phyloP scores from a whole-genome alignment of 2,113 vertebrate genomes.

The Anoplopoma fimbria region DNA sequence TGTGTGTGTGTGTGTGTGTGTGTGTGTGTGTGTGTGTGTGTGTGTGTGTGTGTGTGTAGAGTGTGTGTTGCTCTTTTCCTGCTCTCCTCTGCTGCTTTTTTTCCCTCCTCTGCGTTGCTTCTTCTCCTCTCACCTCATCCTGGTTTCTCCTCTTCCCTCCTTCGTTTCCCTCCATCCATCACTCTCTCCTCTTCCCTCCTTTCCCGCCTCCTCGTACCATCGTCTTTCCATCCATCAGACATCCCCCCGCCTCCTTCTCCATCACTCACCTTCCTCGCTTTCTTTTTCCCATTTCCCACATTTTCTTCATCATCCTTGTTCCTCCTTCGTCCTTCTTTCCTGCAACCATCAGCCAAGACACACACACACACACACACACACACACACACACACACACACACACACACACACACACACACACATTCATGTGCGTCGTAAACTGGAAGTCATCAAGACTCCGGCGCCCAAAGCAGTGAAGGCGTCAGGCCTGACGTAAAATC shows the following conservation, averaged over 20 bases:
- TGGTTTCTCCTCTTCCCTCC: neutral
- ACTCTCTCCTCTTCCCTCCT: neutral
- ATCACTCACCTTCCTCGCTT: constrained; percentile 9
- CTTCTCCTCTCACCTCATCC: constrained; percentile 9
- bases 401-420: neutral
- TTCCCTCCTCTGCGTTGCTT: neutral
- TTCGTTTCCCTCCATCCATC: constrained; percentile 7
- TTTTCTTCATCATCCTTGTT: neutral
- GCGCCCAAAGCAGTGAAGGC: constrained; percentile 18
- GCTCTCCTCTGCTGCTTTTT: neutral
- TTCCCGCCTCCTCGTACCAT: neutral
- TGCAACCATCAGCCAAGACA: constrained; percentile 4
- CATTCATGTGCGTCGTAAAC: neutral
- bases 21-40: neutral
- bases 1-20: constrained; percentile 3
- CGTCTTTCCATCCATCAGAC: constrained; percentile 19
- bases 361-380: constrained; percentile 9
- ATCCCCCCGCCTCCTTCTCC: neutral
- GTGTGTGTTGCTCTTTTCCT: constrained; percentile 21
- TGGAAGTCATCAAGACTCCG: constrained; percentile 27
- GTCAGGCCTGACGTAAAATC: constrained; percentile 43
- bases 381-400: constrained; percentile 19
- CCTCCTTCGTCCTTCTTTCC: neutral
- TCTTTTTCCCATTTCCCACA: neutral
- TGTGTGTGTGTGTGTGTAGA: neutral